Evolutionary conservation across 1,140 invertebrate genomes (phyloP), one percentile per base, ranked within the genome.

Genomic region (Listronotus oregonensis): DNA sequence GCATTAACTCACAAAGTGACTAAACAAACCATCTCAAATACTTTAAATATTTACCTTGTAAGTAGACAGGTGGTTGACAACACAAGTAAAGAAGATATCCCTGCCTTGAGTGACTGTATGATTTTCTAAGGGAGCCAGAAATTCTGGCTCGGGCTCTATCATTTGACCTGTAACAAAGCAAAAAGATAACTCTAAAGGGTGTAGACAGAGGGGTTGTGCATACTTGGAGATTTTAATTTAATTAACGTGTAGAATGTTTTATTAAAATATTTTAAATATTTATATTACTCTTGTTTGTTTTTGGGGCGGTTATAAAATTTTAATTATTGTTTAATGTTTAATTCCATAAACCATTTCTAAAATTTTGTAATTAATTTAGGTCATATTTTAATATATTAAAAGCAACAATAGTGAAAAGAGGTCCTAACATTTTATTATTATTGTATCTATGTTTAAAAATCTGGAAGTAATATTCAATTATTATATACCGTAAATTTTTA

Each of bases 71-170:
- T 94, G 90, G 78, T 94, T 93, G 66, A 96, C 92, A 56, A 92
- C 88, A 75, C 93, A 96, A 9, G 93, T 93, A 77, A 96, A 94
- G 68, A 86, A 89, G 17, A 94, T 86, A 75, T 95, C 93, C 44
- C 92, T 83, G 39, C 93, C 93, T 79, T 94, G 89, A 42, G 92
- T 88, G 31, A 94, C 90, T 8, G 92, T 95, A 59, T 92, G 84
- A 78, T 96, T 96, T 74, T 92, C 90, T 70, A 96, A 78, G n/a
- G 89, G 87, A 7, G 87, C 87, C 69, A 94, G 83, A 80, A 95
- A 95, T 76, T 91, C 87, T 15, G 93, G 92, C 71, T 87, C 84
- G 34, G 81, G 80, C 52, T 76, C 69, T 50, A 72, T 64, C 62
- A 78, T 69, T 74, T 82, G 80, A 73, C 76, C 76, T 79, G 72